phyloP scores from a whole-genome alignment of 92 coral and sea anemone species.

The Epizoanthus ramosus region DNA sequence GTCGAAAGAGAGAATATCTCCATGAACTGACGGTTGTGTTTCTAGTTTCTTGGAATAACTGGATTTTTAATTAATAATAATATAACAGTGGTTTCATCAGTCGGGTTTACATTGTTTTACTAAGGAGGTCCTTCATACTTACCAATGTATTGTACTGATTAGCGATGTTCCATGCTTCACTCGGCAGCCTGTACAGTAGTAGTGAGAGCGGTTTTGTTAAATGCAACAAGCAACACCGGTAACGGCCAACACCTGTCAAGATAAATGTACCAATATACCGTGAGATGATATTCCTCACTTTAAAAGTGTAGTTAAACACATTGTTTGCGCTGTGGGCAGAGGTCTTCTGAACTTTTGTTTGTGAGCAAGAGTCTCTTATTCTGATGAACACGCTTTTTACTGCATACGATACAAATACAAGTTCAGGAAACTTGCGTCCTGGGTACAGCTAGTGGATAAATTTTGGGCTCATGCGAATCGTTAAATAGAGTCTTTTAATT shows the following conservation, averaged over 20 bases:
- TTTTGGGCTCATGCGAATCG: slow-evolving; percentile 28
- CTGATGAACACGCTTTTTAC: no score
- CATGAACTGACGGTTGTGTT: no score
- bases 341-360: slow-evolving; percentile 12
- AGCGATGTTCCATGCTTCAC: not conserved
- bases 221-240: not conserved
- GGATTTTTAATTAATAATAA: no score
- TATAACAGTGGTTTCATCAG: no score
- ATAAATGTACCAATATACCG: not conserved
- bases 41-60: no score
- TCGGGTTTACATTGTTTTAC: no score
- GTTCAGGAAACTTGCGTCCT: not conserved
- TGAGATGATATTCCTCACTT: slow-evolving; percentile 23
- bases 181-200: no score
- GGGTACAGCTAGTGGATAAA: slow-evolving; percentile 27
- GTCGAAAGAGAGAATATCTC: no score
- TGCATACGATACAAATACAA: not conserved
- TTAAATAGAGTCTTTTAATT: not conserved
- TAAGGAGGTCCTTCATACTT: no score
- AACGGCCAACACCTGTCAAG: not conserved
- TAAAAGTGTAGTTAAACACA: slow-evolving; percentile 22
- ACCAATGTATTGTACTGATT: no score
- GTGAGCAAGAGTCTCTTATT: not conserved
- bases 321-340: slow-evolving; percentile 16
- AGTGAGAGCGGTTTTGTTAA: not conserved